Evolutionary conservation across 2,113 vertebrate species (phyloP).

Genomic region (Platichthys stellatus): DNA sequence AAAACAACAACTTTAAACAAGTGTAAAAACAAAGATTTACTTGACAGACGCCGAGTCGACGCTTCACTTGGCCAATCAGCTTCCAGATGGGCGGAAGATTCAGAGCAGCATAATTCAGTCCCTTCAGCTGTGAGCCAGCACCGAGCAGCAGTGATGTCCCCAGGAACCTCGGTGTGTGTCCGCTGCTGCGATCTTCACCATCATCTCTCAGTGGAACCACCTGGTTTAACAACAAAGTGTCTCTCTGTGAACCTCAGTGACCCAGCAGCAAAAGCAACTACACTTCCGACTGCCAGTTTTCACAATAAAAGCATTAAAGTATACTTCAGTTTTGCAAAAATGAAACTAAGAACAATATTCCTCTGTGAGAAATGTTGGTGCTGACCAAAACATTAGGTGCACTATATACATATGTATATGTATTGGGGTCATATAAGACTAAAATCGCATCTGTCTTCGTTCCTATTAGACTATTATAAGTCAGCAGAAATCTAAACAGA

Average conservation of each 20-base stretch:
- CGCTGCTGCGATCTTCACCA: neutral
- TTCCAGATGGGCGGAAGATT: slow-evolving; percentile 43
- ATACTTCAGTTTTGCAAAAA: neutral
- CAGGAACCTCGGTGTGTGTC: neutral
- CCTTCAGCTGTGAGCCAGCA: neutral
- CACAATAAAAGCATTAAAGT: slow-evolving; percentile 41
- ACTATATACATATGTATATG: too few species aligned
- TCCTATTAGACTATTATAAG: too few species aligned
- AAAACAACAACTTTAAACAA: slow-evolving; percentile 12
- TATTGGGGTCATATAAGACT: too few species aligned
- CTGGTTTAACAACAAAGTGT: slow-evolving; percentile 43
- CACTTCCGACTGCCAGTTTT: slow-evolving; percentile 23
- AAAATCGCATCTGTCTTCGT: too few species aligned
- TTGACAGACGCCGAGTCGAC: slow-evolving; percentile 58
- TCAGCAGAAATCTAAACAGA: too few species aligned
- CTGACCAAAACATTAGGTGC: neutral
- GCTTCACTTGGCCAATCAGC: slow-evolving; percentile 67
- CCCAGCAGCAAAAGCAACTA: slow-evolving; percentile 49
- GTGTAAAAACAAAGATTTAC: slow-evolving; percentile 70
- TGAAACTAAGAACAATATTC: neutral
- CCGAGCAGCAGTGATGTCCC: neutral
- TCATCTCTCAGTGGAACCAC: slow-evolving; percentile 13
- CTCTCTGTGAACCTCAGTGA: slow-evolving; percentile 31
- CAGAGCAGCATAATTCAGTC: slow-evolving; percentile 43
- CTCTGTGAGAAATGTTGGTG: neutral